Base-by-base conservation (phyloP, 1,140 invertebrate species). In the Coelopa frigida region DNA sequence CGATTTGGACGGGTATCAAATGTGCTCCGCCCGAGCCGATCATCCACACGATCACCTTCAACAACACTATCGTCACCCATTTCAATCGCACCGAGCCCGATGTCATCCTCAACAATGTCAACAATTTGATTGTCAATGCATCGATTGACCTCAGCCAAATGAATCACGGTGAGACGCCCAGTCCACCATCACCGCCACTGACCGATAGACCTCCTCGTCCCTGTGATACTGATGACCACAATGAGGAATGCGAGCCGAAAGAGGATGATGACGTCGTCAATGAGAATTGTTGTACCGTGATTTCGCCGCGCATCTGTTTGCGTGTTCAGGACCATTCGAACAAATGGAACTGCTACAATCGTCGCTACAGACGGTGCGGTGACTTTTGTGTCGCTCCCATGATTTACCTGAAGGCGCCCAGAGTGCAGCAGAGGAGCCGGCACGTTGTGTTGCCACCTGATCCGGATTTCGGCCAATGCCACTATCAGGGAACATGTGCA, bases 341-440 rank as follows among this genome's bases (percentile, higher is more conserved):
- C n/a, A 45, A 26, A 4, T 63, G 59, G 58, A 49, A 52, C 8
- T 63, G 60, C 48, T 58, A 38, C 33, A 61, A 53, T 44, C 29
- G 39, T 1, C 52, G 36, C 5, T 49, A 52, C 15, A 38, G 52
- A 29, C 46, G 48, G 6, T 63, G 60, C 15, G 60, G 60, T 1
- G 26, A 33, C 23, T 44, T 63, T 27, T 63, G 60, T 21, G 49
- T 35, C 20, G 48, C 58, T 10, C 46, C 44, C 26, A 58, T 49
- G 8, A 27, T 63, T 37, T 55, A 14, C 51, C 17, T 63, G 3
- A 51, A 15, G 7, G 48, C 60, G 7, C 15, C 37, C 0, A 21
- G 17, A 0, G 29, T 53, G 3, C 18, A 44, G 2, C 20, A 38
- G 6, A 36, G 40, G 21, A 26, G 55, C 18, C 24, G 26, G 23